Evolutionary conservation across 2,113 vertebrate species (phyloP).

Genomic region (Pangasianodon hypophthalmus): DNA sequence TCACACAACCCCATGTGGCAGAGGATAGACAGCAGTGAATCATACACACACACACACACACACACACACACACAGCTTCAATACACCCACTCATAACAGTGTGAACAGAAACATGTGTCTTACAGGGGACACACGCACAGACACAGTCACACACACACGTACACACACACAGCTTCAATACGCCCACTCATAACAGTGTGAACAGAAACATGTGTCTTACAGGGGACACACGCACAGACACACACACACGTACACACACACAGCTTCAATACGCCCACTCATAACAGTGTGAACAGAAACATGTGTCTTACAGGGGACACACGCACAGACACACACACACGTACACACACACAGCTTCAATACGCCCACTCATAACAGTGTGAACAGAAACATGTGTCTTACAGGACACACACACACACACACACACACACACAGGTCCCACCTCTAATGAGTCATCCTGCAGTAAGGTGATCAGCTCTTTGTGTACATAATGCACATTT

Average conservation of each 20-base stretch:
- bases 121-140: slow-evolving; percentile 13
- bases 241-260: not conserved
- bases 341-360: not conserved
- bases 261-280: not conserved
- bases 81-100: slow-evolving; percentile 11
- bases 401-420: slow-evolving; percentile 14
- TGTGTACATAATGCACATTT: slow-evolving; percentile 85
- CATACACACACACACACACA: not conserved
- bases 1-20: slow-evolving; percentile 11
- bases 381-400: slow-evolving; percentile 4
- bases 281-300: slow-evolving; percentile 5
- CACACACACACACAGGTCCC: slow-evolving; percentile 55
- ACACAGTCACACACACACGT: slow-evolving; percentile 14
- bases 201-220: slow-evolving; percentile 9
- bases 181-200: not conserved
- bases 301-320: not conserved
- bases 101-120: not conserved
- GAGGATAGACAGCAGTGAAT: slow-evolving; percentile 6
- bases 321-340: slow-evolving; percentile 25
- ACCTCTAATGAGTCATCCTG: slow-evolving; percentile 94
- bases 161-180: not conserved
- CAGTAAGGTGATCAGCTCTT: slow-evolving; percentile 86
- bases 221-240: slow-evolving; percentile 18
- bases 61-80: not conserved
- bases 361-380: slow-evolving; percentile 1